Evolutionary conservation across 2,888 invertebrate genomes (phyloP).

Genomic region (Siphlonurus alternatus): DNA sequence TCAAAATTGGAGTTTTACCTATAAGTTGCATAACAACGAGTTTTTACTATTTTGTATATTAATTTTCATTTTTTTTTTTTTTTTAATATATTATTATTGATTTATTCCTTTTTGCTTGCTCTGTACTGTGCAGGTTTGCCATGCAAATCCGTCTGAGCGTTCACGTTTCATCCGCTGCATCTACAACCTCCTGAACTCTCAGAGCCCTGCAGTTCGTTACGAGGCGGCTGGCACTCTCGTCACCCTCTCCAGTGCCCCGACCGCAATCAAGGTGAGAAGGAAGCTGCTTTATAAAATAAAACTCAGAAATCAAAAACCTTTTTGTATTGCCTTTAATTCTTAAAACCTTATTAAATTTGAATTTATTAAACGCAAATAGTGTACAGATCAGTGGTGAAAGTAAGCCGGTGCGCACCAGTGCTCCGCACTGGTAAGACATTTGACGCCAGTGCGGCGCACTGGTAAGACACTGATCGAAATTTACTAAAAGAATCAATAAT

Average conservation of each 20-base stretch:
- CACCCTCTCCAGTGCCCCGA: slow-evolving; percentile 92
- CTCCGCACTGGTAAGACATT: no score
- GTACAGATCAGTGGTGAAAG: no score
- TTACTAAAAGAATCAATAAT: no score
- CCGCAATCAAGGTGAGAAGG: slow-evolving; percentile 78
- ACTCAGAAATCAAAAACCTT: no score
- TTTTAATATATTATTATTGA: slow-evolving; percentile 6
- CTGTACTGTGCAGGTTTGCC: slow-evolving; percentile 87
- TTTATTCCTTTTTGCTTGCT: no score
- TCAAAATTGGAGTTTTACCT: neutral
- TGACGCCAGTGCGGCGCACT: no score
- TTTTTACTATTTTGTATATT: no score
- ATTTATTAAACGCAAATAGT: no score
- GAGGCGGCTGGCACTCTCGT: slow-evolving; percentile 98
- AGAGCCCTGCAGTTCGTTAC: slow-evolving; percentile 91
- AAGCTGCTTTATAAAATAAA: no score
- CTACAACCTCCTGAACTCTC: slow-evolving; percentile 90
- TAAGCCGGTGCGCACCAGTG: no score
- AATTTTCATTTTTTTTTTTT: neutral
- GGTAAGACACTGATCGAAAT: no score
- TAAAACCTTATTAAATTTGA: neutral
- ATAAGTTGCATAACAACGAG: no score
- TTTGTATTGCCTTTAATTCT: slow-evolving; percentile 2
- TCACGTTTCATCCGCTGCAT: slow-evolving; percentile 97
- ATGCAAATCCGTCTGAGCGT: slow-evolving; percentile 87